Evolutionary conservation across 2,888 invertebrate species (phyloP).

Genomic region (Dichetophora obliterata): DNA sequence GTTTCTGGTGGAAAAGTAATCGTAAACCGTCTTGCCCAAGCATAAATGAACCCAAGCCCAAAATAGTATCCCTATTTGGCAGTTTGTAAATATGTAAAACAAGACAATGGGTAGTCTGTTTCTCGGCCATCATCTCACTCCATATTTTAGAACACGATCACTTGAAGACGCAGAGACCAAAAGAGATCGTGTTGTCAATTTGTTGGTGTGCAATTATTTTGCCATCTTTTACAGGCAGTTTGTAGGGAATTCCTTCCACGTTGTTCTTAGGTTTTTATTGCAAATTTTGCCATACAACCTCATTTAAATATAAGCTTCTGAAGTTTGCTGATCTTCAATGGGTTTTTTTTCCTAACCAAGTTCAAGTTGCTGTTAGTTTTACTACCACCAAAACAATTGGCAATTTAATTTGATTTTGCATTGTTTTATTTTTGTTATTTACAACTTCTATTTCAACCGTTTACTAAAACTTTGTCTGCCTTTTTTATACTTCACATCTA

Average conservation of each 20-base stretch:
- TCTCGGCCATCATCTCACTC: not conserved
- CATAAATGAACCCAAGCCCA: not conserved
- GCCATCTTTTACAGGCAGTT: not conserved
- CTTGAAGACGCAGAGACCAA: not conserved
- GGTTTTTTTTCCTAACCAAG: conserved; percentile 8
- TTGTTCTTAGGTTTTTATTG: not conserved
- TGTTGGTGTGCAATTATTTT: conserved; percentile 26
- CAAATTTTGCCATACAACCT: not conserved
- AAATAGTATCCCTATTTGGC: not conserved
- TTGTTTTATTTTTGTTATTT: not conserved
- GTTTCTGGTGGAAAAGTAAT: not conserved
- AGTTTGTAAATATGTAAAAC: not conserved
- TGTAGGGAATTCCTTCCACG: not conserved
- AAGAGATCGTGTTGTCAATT: conserved; percentile 26
- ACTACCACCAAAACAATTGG: conserved; percentile 29
- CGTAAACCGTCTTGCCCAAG: not conserved
- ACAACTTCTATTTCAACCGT: not conserved
- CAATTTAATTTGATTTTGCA: conserved; percentile 35
- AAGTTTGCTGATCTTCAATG: not conserved
- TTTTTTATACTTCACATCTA: not conserved
- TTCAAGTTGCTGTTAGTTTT: conserved; percentile 6
- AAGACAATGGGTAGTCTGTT: conserved; percentile 12
- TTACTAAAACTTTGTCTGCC: not conserved
- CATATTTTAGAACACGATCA: conserved; percentile 9
- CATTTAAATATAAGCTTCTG: conserved; percentile 2